Conservation (phyloP, 2,113 vertebrate genomes). For the Stictonetta naevosa region DNA sequence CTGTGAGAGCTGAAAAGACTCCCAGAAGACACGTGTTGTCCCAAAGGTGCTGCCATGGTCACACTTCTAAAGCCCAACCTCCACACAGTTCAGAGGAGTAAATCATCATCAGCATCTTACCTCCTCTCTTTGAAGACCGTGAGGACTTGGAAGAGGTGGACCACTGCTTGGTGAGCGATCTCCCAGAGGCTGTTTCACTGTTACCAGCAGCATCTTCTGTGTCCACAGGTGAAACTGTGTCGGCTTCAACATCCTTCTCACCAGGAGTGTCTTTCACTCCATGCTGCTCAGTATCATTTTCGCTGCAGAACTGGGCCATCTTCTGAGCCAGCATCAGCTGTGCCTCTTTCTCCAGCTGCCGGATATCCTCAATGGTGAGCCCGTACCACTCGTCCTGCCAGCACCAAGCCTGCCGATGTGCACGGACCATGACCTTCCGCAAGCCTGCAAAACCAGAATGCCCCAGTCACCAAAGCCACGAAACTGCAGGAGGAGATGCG, state of each 20-base stretch:
- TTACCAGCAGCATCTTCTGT: constrained; percentile 72
- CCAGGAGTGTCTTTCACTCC: constrained; percentile 59
- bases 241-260: constrained; percentile 65
- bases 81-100: not conserved
- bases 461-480: not conserved
- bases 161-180: constrained; percentile 96
- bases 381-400: constrained; percentile 99
- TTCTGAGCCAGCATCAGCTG: constrained; percentile 92
- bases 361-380: constrained; percentile 95
- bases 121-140: constrained; percentile 94
- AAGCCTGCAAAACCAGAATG: constrained; percentile 76
- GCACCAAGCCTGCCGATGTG: constrained; percentile 98
- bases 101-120: constrained; percentile 70
- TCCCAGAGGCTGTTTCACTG: constrained; percentile 81
- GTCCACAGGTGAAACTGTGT: constrained; percentile 73
- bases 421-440: constrained; percentile 95
- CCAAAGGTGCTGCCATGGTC: not conserved
- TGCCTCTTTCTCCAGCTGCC: constrained; percentile 94
- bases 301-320: constrained; percentile 91
- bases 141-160: constrained; percentile 97
- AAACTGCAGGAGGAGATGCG: fast-evolving
- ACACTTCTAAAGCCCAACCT: not conserved
- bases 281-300: constrained; percentile 76
- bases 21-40: not conserved
- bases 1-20: not conserved